These are phyloP conservation scores for Ctenicera cuprea DNA, from an alignment of 2,888 invertebrate genomes.

Conservation along the genomic window DNA sequence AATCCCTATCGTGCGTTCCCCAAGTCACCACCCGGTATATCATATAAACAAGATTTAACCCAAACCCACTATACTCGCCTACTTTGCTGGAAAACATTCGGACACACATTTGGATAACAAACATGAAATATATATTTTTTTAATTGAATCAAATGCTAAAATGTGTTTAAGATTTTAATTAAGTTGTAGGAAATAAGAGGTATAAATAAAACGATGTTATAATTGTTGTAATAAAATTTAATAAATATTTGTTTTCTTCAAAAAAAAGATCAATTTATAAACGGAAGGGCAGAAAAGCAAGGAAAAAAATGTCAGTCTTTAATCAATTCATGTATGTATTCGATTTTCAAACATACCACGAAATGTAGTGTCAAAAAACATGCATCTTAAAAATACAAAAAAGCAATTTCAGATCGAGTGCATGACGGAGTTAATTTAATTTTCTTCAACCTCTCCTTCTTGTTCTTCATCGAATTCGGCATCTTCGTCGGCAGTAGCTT, in stretches of 20 bases:
- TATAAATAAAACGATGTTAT: conserved; percentile 5
- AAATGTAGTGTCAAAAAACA: conserved; percentile 45
- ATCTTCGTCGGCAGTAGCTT: conserved; percentile 85
- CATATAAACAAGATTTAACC: too few species aligned
- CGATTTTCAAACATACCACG: conserved; percentile 28
- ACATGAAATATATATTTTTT: too few species aligned
- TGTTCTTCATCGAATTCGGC: conserved; percentile 84
- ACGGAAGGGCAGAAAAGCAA: conserved; percentile 43
- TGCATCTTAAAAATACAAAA: conserved; percentile 38
- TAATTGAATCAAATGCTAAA: too few species aligned
- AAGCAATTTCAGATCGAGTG: conserved; percentile 49
- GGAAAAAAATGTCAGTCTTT: conserved; percentile 48
- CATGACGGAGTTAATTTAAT: conserved; percentile 64
- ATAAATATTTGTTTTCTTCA: conserved; percentile 25
- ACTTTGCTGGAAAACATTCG: too few species aligned
- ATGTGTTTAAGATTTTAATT: too few species aligned
- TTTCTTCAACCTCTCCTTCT: conserved; percentile 79
- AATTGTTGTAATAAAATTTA: conserved; percentile 14
- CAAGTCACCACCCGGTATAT: too few species aligned
- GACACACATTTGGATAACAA: too few species aligned
- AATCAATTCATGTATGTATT: conserved; percentile 31
- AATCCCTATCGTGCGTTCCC: too few species aligned
- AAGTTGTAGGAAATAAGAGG: too few species aligned
- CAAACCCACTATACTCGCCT: too few species aligned
- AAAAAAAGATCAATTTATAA: conserved; percentile 25